Conservation (phyloP, 2,888 invertebrate genomes). For the Thymelicus sylvestris region DNA sequence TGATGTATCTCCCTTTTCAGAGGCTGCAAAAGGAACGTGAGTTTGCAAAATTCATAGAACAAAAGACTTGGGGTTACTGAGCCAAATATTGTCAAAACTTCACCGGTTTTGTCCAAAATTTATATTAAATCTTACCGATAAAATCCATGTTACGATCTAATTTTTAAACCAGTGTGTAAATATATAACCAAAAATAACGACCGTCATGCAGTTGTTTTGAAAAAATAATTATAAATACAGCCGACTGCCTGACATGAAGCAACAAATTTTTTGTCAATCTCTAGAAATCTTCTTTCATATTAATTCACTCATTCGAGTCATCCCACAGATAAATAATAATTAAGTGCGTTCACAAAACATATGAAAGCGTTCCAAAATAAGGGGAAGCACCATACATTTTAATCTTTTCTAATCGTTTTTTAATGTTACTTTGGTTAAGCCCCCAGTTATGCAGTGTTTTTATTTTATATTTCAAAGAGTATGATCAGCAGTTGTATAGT, state of each 20-base stretch:
- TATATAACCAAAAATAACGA: conserved; percentile 42
- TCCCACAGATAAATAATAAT: too few relatives aligned
- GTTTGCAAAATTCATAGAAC: conserved; percentile 80
- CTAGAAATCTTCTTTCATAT: not conserved
- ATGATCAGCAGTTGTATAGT: too few relatives aligned
- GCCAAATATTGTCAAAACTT: conserved; percentile 58
- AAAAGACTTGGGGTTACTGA: conserved; percentile 66
- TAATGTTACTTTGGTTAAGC: too few relatives aligned
- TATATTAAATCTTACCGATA: conserved; percentile 64
- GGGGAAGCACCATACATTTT: too few relatives aligned
- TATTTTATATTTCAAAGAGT: too few relatives aligned
- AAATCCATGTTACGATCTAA: conserved; percentile 69
- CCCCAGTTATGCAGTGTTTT: too few relatives aligned
- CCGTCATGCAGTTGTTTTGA: conserved; percentile 68
- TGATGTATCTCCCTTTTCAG: conserved; percentile 83
- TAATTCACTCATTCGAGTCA: not conserved
- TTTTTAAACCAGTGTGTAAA: conserved; percentile 41
- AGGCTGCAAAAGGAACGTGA: conserved; percentile 78
- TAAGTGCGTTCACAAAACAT: too few relatives aligned
- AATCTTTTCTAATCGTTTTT: too few relatives aligned
- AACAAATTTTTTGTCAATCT: conserved; percentile 67
- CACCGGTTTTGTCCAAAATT: conserved; percentile 41
- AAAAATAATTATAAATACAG: conserved; percentile 75
- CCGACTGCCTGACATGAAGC: conserved; percentile 78
- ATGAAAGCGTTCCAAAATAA: not conserved